Percentiles rank a stretch among this genome's conserved stretches.
Evolutionary conservation across 1,140 invertebrate species (phyloP).

Genomic region (Parasteatoda tepidariorum): DNA sequence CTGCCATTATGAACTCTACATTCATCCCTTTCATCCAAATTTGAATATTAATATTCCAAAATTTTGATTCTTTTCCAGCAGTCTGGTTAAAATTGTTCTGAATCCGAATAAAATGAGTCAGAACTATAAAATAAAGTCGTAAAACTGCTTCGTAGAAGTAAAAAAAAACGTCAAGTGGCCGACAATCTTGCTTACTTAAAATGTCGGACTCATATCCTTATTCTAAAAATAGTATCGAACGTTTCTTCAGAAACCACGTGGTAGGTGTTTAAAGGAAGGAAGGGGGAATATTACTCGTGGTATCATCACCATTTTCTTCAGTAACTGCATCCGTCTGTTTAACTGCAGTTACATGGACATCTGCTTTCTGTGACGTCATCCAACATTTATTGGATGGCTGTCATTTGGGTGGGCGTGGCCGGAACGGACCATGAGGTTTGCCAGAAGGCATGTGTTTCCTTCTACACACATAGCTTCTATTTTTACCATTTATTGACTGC

Average conservation of each 20-base stretch:
- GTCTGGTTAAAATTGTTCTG: too few species aligned
- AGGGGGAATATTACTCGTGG: background rate
- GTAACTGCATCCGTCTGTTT: background rate
- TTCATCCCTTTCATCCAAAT: too few species aligned
- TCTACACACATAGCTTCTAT: conserved; percentile 13
- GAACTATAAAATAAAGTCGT: too few species aligned
- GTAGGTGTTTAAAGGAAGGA: conserved; percentile 30
- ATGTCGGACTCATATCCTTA: conserved; percentile 6
- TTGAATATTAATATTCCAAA: too few species aligned
- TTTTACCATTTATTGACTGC: conserved; percentile 48
- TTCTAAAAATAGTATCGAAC: conserved; percentile 21
- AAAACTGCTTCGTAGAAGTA: too few species aligned
- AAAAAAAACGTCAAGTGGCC: too few species aligned
- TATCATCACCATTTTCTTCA: conserved; percentile 43
- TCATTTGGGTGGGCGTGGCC: conserved; percentile 54
- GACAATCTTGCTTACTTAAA: conserved; percentile 7
- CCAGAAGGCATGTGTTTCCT: conserved; percentile 34
- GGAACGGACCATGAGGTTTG: conserved; percentile 55
- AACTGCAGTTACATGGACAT: conserved; percentile 38
- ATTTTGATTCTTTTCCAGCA: too few species aligned
- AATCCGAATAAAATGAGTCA: too few species aligned
- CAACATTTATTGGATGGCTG: conserved; percentile 56
- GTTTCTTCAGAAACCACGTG: conserved; percentile 26
- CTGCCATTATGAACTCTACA: too few species aligned
- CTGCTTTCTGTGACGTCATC: conserved; percentile 52